Evolutionary conservation across 2,888 invertebrate species (phyloP).

Genomic region (Escarpia spicata): DNA sequence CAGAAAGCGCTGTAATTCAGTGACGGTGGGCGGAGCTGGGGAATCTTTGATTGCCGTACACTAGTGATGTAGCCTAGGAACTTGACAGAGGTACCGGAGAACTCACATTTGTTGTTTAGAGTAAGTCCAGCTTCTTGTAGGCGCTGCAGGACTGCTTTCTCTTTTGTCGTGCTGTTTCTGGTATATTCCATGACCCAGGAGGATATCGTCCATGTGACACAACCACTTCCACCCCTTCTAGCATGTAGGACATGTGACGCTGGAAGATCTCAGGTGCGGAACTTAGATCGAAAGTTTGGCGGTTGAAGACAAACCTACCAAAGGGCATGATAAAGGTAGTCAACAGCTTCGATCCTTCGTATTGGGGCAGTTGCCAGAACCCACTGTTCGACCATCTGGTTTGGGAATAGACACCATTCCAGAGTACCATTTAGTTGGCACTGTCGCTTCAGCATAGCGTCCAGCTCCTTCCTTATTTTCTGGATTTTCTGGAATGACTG

Average conservation of each 20-base stretch:
- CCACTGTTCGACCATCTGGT: constrained; percentile 26
- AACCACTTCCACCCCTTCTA: neutral
- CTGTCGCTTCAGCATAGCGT: too few relatives aligned
- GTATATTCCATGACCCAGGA: neutral
- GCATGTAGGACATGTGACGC: neutral
- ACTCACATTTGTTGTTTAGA: constrained; percentile 42
- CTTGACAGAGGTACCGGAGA: constrained; percentile 31
- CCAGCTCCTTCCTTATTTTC: constrained; percentile 52
- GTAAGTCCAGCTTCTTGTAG: constrained; percentile 29
- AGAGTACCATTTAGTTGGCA: constrained; percentile 56
- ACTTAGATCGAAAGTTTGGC: neutral
- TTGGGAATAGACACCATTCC: constrained; percentile 53
- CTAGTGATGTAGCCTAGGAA: constrained; percentile 40
- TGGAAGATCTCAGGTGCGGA: neutral
- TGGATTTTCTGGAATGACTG: constrained; percentile 49
- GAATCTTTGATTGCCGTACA: constrained; percentile 27
- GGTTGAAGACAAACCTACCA: constrained; percentile 6
- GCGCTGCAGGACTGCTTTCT: neutral
- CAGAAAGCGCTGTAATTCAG: constrained; percentile 20
- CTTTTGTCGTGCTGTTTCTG: neutral
- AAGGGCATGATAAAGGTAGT: neutral
- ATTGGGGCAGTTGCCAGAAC: neutral
- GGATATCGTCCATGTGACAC: neutral
- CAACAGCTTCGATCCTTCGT: neutral
- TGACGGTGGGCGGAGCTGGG: constrained; percentile 31